Base-by-base conservation (phyloP, 2,113 vertebrate genomes). In the Rhinogobius similis region DNA sequence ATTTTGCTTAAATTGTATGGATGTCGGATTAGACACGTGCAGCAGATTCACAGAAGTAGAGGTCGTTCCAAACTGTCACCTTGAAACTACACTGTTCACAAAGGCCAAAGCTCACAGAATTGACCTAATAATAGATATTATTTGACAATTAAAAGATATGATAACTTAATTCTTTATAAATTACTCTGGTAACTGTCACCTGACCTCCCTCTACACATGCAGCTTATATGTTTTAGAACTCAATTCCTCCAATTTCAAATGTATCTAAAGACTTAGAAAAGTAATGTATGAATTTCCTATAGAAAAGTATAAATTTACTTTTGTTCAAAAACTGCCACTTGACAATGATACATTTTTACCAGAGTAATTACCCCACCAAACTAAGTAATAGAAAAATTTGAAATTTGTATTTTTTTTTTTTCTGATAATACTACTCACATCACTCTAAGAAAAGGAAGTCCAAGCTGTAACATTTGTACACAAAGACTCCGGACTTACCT, bases 401-500 rank as follows among this genome's bases (percentile, higher is more conserved):
- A 43, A 23, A n/a, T 10, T 9, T 23, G 21, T 23, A 52, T 23
- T 52, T 36, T 36, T 36, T 23, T 52, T 36, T 36, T 36, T 36
- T 7, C 32, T 8, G 9, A 36, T 36, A 55, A 13, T 14, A 11
- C 24, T 6, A 41, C 10, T 58, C 24, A 18, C 24, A 58, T 27
- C 41, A 73, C 9, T 66, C 39, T 8, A 36, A 36, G 32, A 59
- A 36, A 27, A 12, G 58, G 5, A 65, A 38, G 55, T 39, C 12
- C 18, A 38, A 36, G 21, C n/a, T 65, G 44, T 38, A 74, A 68
- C 32, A 72, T 21, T 61, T 53, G 66, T 27, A 65, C 46, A 59
- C 39, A 65, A 52, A 67, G 21, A 46, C 0, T 75, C 16, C 10
- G 38, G 52, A 24, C 76, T 18, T 90, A 97, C 96, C 96, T 94